Percentiles rank a stretch among this genome's conserved stretches.
These are phyloP conservation scores for Physeter macrocephalus DNA, from an alignment of 2,113 vertebrate species.

Conservation along the genomic window DNA sequence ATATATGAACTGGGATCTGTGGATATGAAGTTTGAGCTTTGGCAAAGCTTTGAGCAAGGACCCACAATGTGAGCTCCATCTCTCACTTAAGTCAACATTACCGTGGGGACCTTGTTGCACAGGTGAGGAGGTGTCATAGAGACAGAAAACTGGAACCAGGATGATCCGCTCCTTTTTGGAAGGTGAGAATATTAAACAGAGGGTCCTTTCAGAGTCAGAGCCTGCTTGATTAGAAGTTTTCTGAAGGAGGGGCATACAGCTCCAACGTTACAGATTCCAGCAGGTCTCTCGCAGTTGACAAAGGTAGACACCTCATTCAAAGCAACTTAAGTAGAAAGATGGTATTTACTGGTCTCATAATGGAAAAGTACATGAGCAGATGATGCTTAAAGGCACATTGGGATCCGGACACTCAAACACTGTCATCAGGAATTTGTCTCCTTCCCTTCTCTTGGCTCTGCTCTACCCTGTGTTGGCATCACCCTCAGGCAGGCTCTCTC, in stretches of 20 bases:
- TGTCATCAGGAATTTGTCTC: neutral
- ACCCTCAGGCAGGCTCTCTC: neutral
- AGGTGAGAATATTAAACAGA: neutral
- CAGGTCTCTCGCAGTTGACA: neutral
- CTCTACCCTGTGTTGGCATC: neutral
- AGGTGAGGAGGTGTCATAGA: neutral
- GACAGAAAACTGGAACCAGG: neutral
- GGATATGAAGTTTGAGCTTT: neutral
- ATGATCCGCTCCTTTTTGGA: neutral
- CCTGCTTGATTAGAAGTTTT: neutral
- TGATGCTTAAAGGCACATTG: neutral
- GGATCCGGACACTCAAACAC: neutral
- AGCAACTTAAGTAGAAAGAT: neutral
- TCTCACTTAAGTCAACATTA: neutral
- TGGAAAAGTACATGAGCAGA: neutral
- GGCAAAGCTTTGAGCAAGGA: neutral
- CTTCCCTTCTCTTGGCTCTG: neutral
- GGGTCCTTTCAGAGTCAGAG: neutral
- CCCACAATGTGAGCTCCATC: neutral
- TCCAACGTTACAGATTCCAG: neutral
- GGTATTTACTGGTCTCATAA: neutral
- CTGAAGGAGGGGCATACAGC: neutral
- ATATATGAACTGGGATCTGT: neutral
- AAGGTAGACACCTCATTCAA: neutral
- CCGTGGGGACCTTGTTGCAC: accelerated